Evolutionary conservation across 2,888 invertebrate species (phyloP).

Genomic region (Tricholauxania praeusta): DNA sequence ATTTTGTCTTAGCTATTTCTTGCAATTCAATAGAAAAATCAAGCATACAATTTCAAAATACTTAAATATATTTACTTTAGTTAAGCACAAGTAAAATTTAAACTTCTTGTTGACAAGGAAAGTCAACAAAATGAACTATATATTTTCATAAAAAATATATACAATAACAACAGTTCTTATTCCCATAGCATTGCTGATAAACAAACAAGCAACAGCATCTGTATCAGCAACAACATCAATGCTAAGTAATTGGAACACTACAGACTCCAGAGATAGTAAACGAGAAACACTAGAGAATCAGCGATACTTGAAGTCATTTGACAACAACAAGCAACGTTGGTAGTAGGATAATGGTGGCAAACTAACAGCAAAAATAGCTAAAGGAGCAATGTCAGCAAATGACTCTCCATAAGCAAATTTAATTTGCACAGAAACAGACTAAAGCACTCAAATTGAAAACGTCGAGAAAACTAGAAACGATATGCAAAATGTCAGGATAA

Average conservation of each 20-base stretch:
- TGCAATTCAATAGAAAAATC: no score
- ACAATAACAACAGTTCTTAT: no score
- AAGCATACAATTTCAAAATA: no score
- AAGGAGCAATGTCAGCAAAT: slow-evolving; percentile 13
- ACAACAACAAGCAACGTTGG: neutral
- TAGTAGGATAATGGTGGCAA: neutral
- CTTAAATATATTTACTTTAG: no score
- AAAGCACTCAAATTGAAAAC: neutral
- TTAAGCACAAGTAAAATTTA: no score
- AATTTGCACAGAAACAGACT: slow-evolving; percentile 42
- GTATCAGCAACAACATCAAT: neutral
- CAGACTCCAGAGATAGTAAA: slow-evolving; percentile 4
- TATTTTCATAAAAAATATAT: no score
- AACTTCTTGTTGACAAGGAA: no score
- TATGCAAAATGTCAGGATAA: slow-evolving; percentile 10
- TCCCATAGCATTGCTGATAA: no score
- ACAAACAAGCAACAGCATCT: neutral
- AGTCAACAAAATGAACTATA: no score
- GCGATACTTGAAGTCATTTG: slow-evolving; percentile 12
- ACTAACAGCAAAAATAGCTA: slow-evolving; percentile 8
- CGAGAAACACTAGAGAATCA: no score
- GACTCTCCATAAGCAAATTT: slow-evolving; percentile 38
- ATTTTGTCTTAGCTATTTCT: no score
- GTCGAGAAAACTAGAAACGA: no score
- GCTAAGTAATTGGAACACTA: slow-evolving; percentile 34